Conservation (phyloP, 2,797 vertebrate species). For the Phataginus tricuspis region DNA sequence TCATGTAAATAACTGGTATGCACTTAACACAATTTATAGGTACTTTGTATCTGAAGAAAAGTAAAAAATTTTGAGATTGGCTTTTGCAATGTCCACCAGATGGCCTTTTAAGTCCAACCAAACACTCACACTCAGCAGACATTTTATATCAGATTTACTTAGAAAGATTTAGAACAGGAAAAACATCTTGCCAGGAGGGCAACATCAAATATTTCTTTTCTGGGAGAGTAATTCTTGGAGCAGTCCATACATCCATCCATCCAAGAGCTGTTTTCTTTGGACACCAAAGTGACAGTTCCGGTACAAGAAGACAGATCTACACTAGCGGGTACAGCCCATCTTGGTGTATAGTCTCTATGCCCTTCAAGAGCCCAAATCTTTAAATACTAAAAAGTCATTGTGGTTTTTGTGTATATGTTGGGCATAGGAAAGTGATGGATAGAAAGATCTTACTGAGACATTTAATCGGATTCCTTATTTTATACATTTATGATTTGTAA, state of each 20-base stretch:
- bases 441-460: background rate
- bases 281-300: background rate
- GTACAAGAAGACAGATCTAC: background rate
- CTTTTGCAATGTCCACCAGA: slow-evolving; percentile 21
- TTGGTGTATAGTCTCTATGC: background rate
- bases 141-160: slow-evolving; percentile 53
- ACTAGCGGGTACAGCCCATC: background rate
- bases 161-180: slow-evolving; percentile 61
- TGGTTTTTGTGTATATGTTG: background rate
- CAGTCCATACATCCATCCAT: background rate
- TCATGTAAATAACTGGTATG: background rate
- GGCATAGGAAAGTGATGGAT: background rate
- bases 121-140: background rate
- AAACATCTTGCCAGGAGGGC: slow-evolving; percentile 9
- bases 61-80: slow-evolving; percentile 50
- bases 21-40: slow-evolving; percentile 9
- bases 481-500: background rate
- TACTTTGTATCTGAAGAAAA: slow-evolving; percentile 37
- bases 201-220: background rate
- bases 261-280: slow-evolving; percentile 23
- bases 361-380: background rate
- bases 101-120: slow-evolving; percentile 42
- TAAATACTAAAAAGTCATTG: background rate
- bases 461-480: background rate
- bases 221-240: background rate